Percentiles rank a stretch among this genome's conserved stretches.
Evolutionary conservation across 2,113 vertebrate species (phyloP).

Genomic region (Passer domesticus): DNA sequence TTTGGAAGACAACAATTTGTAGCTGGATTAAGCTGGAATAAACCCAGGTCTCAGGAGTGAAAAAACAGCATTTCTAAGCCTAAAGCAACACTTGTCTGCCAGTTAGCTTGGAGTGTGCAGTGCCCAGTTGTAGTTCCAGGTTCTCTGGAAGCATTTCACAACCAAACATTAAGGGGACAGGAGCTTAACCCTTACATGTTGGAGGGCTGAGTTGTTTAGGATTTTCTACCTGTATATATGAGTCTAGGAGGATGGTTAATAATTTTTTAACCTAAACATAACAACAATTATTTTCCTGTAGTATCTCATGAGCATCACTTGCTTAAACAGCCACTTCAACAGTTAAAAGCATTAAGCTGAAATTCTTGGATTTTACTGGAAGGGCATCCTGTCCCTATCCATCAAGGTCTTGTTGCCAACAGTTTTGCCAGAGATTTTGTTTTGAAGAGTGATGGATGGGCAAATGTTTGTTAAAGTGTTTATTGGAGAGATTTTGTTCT

Average conservation of each 20-base stretch:
- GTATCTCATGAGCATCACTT: not conserved
- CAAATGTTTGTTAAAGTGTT: not conserved
- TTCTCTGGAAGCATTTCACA: conserved; percentile 46
- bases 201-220: not conserved
- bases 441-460: not conserved
- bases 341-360: not conserved
- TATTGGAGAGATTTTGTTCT: not conserved
- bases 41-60: conserved; percentile 48
- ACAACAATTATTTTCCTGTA: not conserved
- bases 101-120: conserved; percentile 8
- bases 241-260: not conserved
- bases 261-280: not conserved
- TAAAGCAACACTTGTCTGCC: conserved; percentile 63
- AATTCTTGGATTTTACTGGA: conserved; percentile 34
- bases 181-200: not conserved
- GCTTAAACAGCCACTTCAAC: not conserved
- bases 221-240: not conserved
- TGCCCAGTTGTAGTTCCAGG: conserved; percentile 41
- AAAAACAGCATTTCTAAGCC: conserved; percentile 17
- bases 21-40: conserved; percentile 63
- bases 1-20: conserved; percentile 62
- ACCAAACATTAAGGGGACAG: not conserved
- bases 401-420: not conserved
- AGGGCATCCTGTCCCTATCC: conserved; percentile 19
- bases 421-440: conserved; percentile 11